phyloP scores from a whole-genome alignment of 1,140 invertebrate genomes.

The Hirudo medicinalis region DNA sequence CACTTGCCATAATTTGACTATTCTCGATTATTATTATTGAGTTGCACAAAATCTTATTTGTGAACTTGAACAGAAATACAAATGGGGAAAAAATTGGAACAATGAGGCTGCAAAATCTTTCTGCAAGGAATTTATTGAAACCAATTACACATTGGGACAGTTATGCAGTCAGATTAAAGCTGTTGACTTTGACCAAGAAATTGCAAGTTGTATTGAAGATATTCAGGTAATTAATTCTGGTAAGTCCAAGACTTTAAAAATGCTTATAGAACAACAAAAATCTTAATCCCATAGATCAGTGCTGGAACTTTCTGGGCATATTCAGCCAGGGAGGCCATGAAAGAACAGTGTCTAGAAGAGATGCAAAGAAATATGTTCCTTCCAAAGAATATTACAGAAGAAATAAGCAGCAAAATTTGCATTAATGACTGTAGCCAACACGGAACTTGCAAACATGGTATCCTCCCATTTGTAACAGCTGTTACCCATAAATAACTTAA shows the following conservation, averaged over 20 bases:
- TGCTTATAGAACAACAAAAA: not conserved
- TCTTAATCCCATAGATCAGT: constrained; percentile 19
- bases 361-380: constrained; percentile 19
- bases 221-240: constrained; percentile 17
- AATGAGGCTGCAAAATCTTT: constrained; percentile 9
- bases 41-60: not conserved
- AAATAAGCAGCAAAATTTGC: constrained; percentile 18
- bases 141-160: constrained; percentile 17
- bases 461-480: not conserved
- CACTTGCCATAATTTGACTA: too few relatives aligned
- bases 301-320: constrained; percentile 18
- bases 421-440: constrained; percentile 23
- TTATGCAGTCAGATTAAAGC: constrained; percentile 18
- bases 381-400: constrained; percentile 12
- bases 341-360: constrained; percentile 23
- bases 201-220: constrained; percentile 22
- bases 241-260: not conserved
- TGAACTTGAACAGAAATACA: constrained; percentile 15
- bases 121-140: constrained; percentile 17
- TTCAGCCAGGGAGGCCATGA: constrained; percentile 23
- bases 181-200: constrained; percentile 24
- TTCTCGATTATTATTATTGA: too few relatives aligned
- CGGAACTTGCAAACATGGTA: constrained; percentile 18
- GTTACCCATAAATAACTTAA: not conserved
- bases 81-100: constrained; percentile 17